phyloP scores from a whole-genome alignment of 2,888 invertebrate genomes.

The Heliconius aoede region DNA sequence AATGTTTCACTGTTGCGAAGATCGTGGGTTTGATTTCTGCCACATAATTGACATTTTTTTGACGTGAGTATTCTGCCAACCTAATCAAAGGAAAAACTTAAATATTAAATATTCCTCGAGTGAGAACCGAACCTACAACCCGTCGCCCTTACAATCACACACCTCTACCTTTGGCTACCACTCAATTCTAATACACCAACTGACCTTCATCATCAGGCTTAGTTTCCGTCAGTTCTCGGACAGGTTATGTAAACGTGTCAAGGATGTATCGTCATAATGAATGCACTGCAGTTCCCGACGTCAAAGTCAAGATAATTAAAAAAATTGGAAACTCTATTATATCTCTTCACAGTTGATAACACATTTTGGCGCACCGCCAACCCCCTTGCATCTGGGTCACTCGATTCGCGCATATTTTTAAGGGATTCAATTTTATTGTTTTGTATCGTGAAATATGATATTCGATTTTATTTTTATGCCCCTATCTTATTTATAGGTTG shows the following conservation, averaged over 20 bases:
- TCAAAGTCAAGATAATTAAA: slow-evolving; percentile 78
- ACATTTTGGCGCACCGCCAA: slow-evolving; percentile 72
- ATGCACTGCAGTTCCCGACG: slow-evolving; percentile 55
- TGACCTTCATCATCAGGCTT: slow-evolving; percentile 11
- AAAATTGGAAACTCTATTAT: slow-evolving; percentile 73
- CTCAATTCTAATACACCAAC: not conserved
- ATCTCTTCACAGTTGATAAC: slow-evolving; percentile 70
- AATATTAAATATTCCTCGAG: no score
- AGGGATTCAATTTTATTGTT: slow-evolving; percentile 55
- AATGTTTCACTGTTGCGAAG: no score
- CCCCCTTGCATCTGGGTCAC: slow-evolving; percentile 72
- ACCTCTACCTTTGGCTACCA: no score
- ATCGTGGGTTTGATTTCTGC: no score
- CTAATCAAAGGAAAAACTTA: not conserved
- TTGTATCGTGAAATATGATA: slow-evolving; percentile 48
- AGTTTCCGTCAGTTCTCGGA: slow-evolving; percentile 20
- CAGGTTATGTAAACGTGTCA: slow-evolving; percentile 50
- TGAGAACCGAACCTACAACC: no score
- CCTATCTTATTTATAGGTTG: slow-evolving; percentile 37
- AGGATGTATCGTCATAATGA: slow-evolving; percentile 51
- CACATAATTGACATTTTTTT: not conserved
- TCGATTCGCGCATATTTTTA: slow-evolving; percentile 56
- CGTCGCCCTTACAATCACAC: no score
- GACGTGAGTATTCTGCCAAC: not conserved
- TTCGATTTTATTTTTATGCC: slow-evolving; percentile 40